A percentile compares a stretch with the other conserved stretches of the same genome.
Evolutionary conservation across 2,797 vertebrate species (phyloP).

Genomic region (Loris lydekkerianus): DNA sequence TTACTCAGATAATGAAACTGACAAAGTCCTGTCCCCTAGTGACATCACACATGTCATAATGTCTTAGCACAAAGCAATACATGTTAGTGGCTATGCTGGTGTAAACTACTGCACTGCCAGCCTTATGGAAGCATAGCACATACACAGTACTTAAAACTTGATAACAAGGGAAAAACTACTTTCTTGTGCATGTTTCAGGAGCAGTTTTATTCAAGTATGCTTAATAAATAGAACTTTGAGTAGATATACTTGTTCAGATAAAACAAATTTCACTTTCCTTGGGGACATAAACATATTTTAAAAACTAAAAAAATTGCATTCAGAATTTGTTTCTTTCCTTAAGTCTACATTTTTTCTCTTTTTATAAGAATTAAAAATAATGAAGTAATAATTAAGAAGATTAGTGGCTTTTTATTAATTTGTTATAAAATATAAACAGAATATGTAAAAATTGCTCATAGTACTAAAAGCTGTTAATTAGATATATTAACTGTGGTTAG

Average conservation of each 20-base stretch:
- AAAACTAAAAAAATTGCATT: slow-evolving; percentile 58
- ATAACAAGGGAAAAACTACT: slow-evolving; percentile 2
- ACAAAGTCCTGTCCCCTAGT: background rate
- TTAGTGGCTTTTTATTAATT: slow-evolving; percentile 1
- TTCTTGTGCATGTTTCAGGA: slow-evolving; percentile 57
- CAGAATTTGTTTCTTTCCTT: slow-evolving; percentile 51
- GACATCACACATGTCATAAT: background rate
- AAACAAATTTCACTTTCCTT: slow-evolving; percentile 62
- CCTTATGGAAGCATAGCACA: background rate
- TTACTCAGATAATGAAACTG: background rate
- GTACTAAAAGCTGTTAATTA: slow-evolving; percentile 32
- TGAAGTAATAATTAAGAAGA: background rate
- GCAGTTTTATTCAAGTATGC: slow-evolving; percentile 37
- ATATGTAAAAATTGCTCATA: background rate
- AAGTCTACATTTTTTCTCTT: background rate
- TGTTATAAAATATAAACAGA: slow-evolving; percentile 40
- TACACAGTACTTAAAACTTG: background rate
- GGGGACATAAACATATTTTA: slow-evolving; percentile 16
- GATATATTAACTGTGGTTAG: background rate
- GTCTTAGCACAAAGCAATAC: background rate
- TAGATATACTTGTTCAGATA: slow-evolving; percentile 33
- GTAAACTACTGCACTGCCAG: background rate
- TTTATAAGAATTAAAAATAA: slow-evolving; percentile 29
- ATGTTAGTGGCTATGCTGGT: background rate
- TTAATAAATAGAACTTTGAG: slow-evolving; percentile 62